Evolutionary conservation across 2,797 vertebrate genomes (phyloP).

Genomic region (Catostomus latipinnis): DNA sequence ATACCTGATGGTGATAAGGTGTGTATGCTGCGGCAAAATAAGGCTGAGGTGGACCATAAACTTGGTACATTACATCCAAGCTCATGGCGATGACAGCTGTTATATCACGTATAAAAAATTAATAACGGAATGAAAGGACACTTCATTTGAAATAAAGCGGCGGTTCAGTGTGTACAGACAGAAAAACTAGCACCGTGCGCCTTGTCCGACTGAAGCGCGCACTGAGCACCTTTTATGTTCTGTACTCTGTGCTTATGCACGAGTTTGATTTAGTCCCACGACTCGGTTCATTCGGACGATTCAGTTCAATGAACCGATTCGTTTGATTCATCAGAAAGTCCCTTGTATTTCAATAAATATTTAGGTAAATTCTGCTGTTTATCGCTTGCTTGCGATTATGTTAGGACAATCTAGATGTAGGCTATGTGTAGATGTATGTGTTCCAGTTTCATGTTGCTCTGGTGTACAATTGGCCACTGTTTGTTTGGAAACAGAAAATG

Average conservation of each 20-base stretch:
- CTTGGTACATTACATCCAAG: conserved; percentile 99
- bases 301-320: not conserved
- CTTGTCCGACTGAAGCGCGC: conserved; percentile 23
- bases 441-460: too few relatives aligned
- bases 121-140: conserved; percentile 58
- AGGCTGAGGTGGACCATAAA: conserved; percentile 91
- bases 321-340: not conserved
- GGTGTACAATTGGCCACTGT: too few relatives aligned
- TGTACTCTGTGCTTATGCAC: conserved; percentile 37
- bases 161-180: conserved; percentile 29
- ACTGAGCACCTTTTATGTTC: conserved; percentile 39
- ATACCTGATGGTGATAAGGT: conserved; percentile 93
- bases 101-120: conserved; percentile 70
- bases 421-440: too few relatives aligned
- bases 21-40: conserved; percentile 91
- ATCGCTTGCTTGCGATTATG: too few relatives aligned
- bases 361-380: too few relatives aligned
- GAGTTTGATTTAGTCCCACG: not conserved
- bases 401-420: too few relatives aligned
- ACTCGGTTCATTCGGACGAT: conserved; percentile 3
- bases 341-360: too few relatives aligned
- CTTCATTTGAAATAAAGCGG: conserved; percentile 70
- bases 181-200: conserved; percentile 11
- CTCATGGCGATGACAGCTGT: conserved; percentile 88
- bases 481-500: too few relatives aligned